These are phyloP conservation scores for Gallinago paraguaiae DNA, from an alignment of 2,113 vertebrate genomes.

Conservation along the genomic window DNA sequence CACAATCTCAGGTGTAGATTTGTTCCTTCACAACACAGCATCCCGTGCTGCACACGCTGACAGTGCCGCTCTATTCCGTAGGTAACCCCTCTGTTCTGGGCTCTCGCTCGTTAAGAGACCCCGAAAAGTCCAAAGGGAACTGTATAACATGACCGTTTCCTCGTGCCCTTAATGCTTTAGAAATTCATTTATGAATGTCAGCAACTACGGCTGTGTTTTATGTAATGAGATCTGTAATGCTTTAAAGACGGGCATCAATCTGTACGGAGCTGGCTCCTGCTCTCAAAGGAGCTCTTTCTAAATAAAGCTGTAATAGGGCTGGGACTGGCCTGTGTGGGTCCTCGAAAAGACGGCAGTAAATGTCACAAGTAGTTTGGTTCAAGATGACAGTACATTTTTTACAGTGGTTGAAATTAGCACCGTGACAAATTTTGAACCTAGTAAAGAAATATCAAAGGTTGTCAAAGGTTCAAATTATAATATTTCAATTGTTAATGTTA, in stretches of 20 bases:
- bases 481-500: background rate
- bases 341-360: background rate
- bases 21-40: background rate
- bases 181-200: background rate
- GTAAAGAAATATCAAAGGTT: constrained; percentile 22
- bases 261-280: accelerated
- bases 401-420: background rate
- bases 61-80: background rate
- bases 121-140: background rate
- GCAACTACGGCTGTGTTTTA: background rate
- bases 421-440: background rate
- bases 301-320: background rate
- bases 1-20: background rate
- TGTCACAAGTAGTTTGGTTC: background rate
- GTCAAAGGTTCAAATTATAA: background rate
- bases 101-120: background rate
- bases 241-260: background rate
- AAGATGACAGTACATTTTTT: background rate
- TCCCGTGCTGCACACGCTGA: accelerated
- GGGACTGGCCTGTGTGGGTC: background rate
- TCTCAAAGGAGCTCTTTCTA: constrained; percentile 37
- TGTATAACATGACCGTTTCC: background rate
- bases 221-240: background rate
- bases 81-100: background rate
- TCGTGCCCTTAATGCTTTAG: background rate